Conservation (phyloP, 2,888 invertebrate genomes). For the Amphipoea oculea region DNA sequence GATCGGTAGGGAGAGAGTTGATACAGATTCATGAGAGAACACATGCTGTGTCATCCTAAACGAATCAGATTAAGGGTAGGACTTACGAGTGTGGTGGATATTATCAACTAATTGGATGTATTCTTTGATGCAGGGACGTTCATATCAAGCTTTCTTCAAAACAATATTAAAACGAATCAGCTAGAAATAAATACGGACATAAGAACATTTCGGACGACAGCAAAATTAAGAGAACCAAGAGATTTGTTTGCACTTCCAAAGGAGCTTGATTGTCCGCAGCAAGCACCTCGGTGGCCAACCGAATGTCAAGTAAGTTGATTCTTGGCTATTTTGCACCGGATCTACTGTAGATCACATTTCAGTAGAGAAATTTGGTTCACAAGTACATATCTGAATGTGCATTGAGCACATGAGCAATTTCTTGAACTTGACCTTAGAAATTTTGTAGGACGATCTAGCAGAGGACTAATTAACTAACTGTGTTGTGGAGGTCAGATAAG, state of each 20-base stretch:
- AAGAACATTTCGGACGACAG: constrained; percentile 91
- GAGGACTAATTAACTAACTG: neutral
- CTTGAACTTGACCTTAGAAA: neutral
- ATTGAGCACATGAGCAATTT: neutral
- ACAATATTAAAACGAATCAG: constrained; percentile 92
- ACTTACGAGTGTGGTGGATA: neutral
- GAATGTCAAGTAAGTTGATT: constrained; percentile 94
- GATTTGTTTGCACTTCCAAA: constrained; percentile 93
- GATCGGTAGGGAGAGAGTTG: neutral
- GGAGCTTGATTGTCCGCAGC: constrained; percentile 93
- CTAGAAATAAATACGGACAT: constrained; percentile 93
- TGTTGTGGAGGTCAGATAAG: neutral
- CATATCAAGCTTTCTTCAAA: constrained; percentile 91
- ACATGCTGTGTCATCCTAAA: neutral
- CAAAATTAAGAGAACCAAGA: constrained; percentile 92
- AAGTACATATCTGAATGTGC: constrained; percentile 11
- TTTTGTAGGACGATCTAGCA: neutral
- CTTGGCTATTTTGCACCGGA: neutral
- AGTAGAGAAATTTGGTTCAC: neutral
- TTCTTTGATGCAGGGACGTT: constrained; percentile 87
- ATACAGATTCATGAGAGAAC: neutral
- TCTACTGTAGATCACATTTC: neutral
- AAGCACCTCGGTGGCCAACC: constrained; percentile 96
- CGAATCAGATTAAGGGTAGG: constrained; percentile 1
- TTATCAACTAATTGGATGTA: neutral